Evolutionary conservation across 2,113 vertebrate species (phyloP).

Genomic region (Myrmecophaga tridactyla): DNA sequence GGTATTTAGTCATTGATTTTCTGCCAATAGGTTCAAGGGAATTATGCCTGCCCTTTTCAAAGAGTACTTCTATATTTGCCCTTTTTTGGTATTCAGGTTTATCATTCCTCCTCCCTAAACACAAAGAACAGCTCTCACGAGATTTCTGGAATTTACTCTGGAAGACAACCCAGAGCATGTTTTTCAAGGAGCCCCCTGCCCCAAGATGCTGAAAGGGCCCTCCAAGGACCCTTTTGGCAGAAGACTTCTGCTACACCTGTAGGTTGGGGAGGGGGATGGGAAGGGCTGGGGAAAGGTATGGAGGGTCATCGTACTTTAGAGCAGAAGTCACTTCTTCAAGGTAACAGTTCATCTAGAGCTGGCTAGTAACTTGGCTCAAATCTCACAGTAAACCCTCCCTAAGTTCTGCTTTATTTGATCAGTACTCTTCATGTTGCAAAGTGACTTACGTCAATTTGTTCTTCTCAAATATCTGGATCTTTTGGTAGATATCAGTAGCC

Average conservation of each 20-base stretch:
- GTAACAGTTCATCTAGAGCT: background rate
- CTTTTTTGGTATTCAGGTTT: background rate
- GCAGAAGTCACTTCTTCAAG: background rate
- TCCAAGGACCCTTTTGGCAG: background rate
- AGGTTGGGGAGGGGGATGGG: no score
- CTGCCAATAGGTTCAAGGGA: background rate
- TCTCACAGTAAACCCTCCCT: background rate
- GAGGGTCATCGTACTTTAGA: background rate
- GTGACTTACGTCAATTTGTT: background rate
- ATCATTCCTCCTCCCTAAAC: background rate
- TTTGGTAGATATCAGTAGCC: background rate
- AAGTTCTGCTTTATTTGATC: background rate
- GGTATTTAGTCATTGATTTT: background rate
- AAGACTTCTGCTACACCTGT: background rate
- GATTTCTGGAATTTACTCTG: background rate
- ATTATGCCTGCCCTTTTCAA: background rate
- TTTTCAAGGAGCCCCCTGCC: background rate
- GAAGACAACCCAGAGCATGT: background rate
- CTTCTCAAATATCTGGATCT: background rate
- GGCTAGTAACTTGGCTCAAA: background rate
- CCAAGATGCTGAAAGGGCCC: background rate
- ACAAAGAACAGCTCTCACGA: background rate
- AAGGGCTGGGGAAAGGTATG: background rate
- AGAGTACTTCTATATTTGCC: background rate
- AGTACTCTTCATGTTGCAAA: background rate